phyloP scores from a whole-genome alignment of 2,797 vertebrate species.

The Hippopotamyrus pictus region DNA sequence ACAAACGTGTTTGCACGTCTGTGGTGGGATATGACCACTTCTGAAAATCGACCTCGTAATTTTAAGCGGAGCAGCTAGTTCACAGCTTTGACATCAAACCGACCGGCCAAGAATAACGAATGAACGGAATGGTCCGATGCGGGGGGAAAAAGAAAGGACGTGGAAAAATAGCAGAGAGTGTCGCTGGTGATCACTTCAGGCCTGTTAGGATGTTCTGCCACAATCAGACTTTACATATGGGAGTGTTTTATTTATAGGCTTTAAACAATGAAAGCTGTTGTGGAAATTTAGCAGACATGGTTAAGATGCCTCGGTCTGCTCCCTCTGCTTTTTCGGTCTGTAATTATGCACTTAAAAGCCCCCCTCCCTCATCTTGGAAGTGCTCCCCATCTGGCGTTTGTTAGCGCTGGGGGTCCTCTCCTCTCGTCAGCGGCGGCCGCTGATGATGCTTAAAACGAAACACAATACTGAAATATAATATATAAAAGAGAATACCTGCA shows the following conservation, averaged over 20 bases:
- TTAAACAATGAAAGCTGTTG: background rate
- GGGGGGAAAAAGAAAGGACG: background rate
- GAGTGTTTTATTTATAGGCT: background rate
- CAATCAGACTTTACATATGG: background rate
- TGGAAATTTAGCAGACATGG: background rate
- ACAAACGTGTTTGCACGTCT: background rate
- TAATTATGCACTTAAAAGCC: background rate
- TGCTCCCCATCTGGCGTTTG: background rate
- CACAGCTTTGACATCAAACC: background rate
- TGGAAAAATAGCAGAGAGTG: background rate
- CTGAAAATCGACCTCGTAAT: background rate
- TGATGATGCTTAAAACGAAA: background rate
- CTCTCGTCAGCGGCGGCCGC: background rate
- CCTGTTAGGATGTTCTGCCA: background rate
- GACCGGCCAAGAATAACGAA: background rate
- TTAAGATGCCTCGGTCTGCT: background rate
- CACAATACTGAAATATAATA: constrained; percentile 12
- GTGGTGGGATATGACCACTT: background rate
- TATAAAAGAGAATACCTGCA: constrained; percentile 4
- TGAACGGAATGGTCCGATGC: background rate
- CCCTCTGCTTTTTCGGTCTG: background rate
- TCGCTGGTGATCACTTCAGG: background rate
- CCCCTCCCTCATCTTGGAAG: background rate
- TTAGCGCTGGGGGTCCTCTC: background rate
- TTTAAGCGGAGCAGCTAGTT: background rate